Evolutionary conservation across 2,113 vertebrate species (phyloP).

Genomic region (Paradisaea rubra): DNA sequence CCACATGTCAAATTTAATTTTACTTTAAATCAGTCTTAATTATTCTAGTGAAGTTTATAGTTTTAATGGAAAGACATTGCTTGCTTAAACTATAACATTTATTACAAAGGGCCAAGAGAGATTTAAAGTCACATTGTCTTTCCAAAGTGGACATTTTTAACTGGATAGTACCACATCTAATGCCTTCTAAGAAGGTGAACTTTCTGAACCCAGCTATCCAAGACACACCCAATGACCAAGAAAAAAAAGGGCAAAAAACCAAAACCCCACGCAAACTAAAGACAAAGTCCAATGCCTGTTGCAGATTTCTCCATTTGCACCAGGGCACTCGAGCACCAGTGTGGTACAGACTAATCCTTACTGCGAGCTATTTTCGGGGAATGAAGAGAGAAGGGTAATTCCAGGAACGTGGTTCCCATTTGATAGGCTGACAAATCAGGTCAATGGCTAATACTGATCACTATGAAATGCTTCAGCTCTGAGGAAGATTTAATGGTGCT

Average conservation of each 20-base stretch:
- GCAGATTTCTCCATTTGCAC: not conserved
- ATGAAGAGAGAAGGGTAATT: not conserved
- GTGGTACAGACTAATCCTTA: not conserved
- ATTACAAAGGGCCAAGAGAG: slow-evolving; percentile 32
- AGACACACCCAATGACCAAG: not conserved
- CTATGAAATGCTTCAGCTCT: not conserved
- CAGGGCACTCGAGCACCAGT: accelerated
- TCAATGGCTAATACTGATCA: slow-evolving; percentile 44
- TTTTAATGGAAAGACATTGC: slow-evolving; percentile 65
- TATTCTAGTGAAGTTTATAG: slow-evolving; percentile 59
- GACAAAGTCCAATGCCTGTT: not conserved
- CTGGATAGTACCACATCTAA: not conserved
- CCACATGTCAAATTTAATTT: slow-evolving; percentile 65
- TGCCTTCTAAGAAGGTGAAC: not conserved
- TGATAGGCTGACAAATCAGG: slow-evolving; percentile 40
- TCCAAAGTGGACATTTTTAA: not conserved
- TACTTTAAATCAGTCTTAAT: slow-evolving; percentile 69
- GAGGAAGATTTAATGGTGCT: slow-evolving; percentile 47
- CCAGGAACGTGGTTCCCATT: not conserved
- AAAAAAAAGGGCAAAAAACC: accelerated
- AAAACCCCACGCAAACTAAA: not conserved
- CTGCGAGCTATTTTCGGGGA: accelerated
- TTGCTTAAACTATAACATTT: slow-evolving; percentile 54
- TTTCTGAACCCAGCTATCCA: not conserved
- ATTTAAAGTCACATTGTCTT: slow-evolving; percentile 60